These are phyloP conservation scores for Scylla paramamosain DNA, from an alignment of 1,140 invertebrate genomes.

Conservation along the genomic window DNA sequence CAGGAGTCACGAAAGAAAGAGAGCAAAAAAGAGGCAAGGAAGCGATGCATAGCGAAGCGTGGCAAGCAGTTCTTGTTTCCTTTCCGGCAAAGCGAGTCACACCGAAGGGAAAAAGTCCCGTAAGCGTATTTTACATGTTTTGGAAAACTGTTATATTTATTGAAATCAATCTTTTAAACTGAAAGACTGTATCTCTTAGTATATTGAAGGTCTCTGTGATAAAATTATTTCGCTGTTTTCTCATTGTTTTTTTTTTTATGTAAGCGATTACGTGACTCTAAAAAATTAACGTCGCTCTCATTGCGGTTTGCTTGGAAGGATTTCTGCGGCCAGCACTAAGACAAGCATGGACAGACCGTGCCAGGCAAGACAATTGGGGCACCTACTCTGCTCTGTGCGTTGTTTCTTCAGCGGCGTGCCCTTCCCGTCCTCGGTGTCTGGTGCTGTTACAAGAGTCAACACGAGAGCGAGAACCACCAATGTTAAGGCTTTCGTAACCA, in stretches of 20 bases:
- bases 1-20: neutral
- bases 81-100: too few relatives aligned
- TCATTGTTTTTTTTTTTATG: too few relatives aligned
- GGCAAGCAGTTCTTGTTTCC: too few relatives aligned
- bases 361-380: neutral
- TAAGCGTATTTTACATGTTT: too few relatives aligned
- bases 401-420: neutral
- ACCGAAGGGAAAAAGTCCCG: too few relatives aligned
- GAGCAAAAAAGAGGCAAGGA: neutral
- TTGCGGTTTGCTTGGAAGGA: neutral
- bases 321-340: neutral
- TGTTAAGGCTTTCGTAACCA: slow-evolving; percentile 69
- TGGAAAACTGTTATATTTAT: too few relatives aligned
- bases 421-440: neutral
- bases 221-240: too few relatives aligned
- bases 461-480: slow-evolving; percentile 68
- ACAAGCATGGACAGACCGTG: neutral
- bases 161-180: too few relatives aligned
- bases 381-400: neutral
- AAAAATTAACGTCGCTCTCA: neutral
- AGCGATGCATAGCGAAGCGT: too few relatives aligned
- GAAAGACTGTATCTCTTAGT: too few relatives aligned
- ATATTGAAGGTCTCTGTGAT: too few relatives aligned
- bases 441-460: slow-evolving; percentile 42
- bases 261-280: too few relatives aligned